Percentiles rank a stretch among this genome's conserved stretches.
phyloP scores from a whole-genome alignment of 2,888 invertebrate genomes.

The Cancer borealis region DNA sequence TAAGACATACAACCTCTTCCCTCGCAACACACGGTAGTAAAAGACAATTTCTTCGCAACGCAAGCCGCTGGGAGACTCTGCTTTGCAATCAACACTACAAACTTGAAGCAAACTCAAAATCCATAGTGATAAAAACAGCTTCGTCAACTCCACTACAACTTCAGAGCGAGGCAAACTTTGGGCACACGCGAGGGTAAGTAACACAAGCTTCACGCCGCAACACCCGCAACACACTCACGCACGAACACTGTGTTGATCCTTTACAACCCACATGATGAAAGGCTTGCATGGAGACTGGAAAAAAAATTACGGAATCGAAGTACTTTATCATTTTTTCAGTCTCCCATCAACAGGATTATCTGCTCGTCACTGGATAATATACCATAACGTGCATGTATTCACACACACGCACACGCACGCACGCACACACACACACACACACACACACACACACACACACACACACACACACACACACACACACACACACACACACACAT shows the following conservation, averaged over 20 bases:
- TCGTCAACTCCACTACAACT: neutral
- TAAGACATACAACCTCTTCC: neutral
- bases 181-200: neutral
- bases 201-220: neutral
- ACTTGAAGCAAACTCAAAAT: neutral
- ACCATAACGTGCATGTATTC: neutral
- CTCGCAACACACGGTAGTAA: neutral
- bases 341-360: neutral
- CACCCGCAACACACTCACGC: neutral
- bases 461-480: conserved; percentile 3
- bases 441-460: conserved; percentile 22
- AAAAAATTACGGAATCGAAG: no score
- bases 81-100: neutral
- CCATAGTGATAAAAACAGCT: neutral
- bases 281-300: no score
- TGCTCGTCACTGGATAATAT: neutral
- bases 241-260: conserved; percentile 3
- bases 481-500: neutral
- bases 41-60: neutral
- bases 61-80: neutral
- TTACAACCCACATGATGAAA: neutral
- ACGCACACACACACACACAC: conserved; percentile 27
- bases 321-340: neutral
- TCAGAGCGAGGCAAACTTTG: neutral
- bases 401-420: conserved; percentile 27